Percentiles rank a stretch among this genome's conserved stretches.
These are phyloP conservation scores for Drosophila rubida DNA, from an alignment of 2,888 invertebrate species.

Conservation along the genomic window DNA sequence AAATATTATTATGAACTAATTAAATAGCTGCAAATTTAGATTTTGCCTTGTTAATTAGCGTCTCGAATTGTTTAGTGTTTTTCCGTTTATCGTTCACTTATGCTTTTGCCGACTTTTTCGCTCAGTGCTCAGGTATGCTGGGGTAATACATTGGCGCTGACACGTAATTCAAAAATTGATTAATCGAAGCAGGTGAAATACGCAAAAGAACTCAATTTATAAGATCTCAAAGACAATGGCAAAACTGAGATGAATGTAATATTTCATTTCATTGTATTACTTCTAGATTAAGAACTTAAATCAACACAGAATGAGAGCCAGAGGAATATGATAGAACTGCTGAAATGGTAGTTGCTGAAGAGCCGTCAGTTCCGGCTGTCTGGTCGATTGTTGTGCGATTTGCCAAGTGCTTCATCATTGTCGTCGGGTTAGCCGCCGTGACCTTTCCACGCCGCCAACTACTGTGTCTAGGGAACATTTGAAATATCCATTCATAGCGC, in stretches of 20 bases:
- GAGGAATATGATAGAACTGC: background rate
- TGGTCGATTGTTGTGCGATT: conserved; percentile 17
- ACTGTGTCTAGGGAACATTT: background rate
- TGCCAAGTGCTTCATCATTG: conserved; percentile 60
- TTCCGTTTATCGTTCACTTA: background rate
- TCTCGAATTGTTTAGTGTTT: background rate
- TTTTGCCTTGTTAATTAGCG: background rate
- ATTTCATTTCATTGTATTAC: conserved; percentile 9
- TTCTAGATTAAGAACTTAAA: background rate
- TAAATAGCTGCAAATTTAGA: too few relatives aligned
- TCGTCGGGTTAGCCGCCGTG: conserved; percentile 41
- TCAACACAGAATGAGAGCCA: background rate
- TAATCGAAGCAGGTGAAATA: conserved; percentile 29
- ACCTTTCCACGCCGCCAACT: conserved; percentile 58
- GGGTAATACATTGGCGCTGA: conserved; percentile 9
- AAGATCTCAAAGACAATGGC: conserved; percentile 9
- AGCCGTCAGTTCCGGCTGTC: conserved; percentile 16
- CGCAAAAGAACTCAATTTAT: conserved; percentile 28
- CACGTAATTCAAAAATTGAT: conserved; percentile 37
- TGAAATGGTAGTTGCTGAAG: background rate
- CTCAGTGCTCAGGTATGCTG: conserved; percentile 9
- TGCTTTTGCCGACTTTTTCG: background rate
- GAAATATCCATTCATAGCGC: conserved; percentile 2
- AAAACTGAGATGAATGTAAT: background rate
- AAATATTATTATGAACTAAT: too few relatives aligned